Evolutionary conservation across 2,888 invertebrate genomes (phyloP), one percentile per base, ranked within the genome.

Genomic region (Cataglyphis altisquamis): DNA sequence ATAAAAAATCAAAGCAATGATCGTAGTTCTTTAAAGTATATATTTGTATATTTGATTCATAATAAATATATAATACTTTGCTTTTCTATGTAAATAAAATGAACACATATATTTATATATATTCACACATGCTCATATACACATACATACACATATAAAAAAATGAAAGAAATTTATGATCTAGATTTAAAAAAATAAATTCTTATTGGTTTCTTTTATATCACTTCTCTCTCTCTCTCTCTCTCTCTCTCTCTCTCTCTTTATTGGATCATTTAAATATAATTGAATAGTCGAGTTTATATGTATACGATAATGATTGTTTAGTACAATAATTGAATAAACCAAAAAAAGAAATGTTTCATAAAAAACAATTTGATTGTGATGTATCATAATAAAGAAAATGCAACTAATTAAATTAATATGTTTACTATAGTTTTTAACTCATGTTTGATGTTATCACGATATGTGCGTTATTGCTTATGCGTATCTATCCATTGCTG

Each of bases 311-410:
- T 9, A 60, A 62, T 9, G 1, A 60, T 18, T 75, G 36, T 66
- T 66, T 66, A 75, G 64, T 21, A 52, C 39, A 12, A 12, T 8
- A 12, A 18, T 66, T 75, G 0, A 75, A 75, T 75, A 64, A 75
- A 75, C 64, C 39, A 74, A 25, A 64, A 25, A 25, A 5, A n/a
- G 18, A 15, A 45, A 45, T 45, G 15, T 15, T 63, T 9, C 0
- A 3, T 45, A 15, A 5, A 63, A 45, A 41, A 75, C 15, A 73
- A 36, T 29, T 12, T 68, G 29, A 52, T 70, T 3, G 15, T 6
- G 21, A 52, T 52, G 21, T 55, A 41, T 70, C 6, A 72, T 39
- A 6, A 8, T 18, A n/a, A 25, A 72, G 3, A 25, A 25, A 73
- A 8, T 29, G 39, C 9, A 39, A 57, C 21, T 57, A 57, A 21